A percentile compares a stretch with the other conserved stretches of the same genome.
phyloP scores from a whole-genome alignment of 1,140 invertebrate genomes.

The Tetragonula clypearis region DNA sequence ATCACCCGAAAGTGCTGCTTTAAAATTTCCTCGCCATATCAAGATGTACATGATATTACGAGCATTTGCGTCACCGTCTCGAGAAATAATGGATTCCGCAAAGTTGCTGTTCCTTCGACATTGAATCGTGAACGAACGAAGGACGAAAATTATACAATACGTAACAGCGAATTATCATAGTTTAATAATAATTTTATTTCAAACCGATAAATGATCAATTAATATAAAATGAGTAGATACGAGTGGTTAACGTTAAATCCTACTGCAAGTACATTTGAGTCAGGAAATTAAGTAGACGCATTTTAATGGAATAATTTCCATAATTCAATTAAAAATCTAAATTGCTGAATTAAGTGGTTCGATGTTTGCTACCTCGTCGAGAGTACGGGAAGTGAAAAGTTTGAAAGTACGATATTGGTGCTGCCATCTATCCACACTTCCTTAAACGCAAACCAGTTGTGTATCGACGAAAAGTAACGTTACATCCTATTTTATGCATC shows the following conservation, averaged over 20 bases:
- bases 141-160: not conserved
- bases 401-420: not conserved
- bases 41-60: constrained; percentile 27
- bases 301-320: not conserved
- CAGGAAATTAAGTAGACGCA: not conserved
- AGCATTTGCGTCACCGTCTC: constrained; percentile 6
- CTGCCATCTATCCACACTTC: constrained; percentile 28
- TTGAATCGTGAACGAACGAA: not conserved
- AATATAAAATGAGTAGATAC: not conserved
- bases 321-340: not conserved
- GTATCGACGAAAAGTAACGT: constrained; percentile 29
- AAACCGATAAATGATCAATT: not conserved
- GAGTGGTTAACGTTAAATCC: not conserved
- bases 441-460: not conserved
- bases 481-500: not conserved
- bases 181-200: constrained; percentile 19
- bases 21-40: constrained; percentile 5
- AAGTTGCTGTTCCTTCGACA: no score
- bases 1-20: not conserved
- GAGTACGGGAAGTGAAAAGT: not conserved
- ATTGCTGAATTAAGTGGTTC: constrained; percentile 25
- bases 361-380: no score
- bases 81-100: not conserved
- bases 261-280: constrained; percentile 1
- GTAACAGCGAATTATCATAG: not conserved